Base-by-base conservation (phyloP, 2,797 vertebrate genomes). In the Parotocinclus haroldoi region DNA sequence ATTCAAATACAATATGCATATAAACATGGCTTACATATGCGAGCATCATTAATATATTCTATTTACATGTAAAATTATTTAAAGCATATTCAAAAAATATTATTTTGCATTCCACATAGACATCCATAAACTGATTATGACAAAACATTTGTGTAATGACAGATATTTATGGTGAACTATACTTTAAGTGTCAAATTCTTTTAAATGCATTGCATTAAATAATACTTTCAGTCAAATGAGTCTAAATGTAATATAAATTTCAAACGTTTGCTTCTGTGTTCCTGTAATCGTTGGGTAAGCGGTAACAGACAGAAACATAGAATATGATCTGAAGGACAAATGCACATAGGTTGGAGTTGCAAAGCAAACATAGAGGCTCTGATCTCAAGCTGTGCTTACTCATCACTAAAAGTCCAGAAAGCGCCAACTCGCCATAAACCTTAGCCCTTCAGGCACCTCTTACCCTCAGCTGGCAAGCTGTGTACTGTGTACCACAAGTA, bases 21-120 rank as follows among this genome's bases (percentile, higher is more conserved):
- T 71, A 76, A 86, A 82, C 75, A 85, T 87, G 78, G 77, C 80
- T 79, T 79, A 83, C 70, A 79, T 81, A 79, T 75, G 79, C 79
- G 75, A 81, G 79, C 81, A 27, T 27, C 79, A 80, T 82, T 84
- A 83, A 69, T 80, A 83, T 79, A 81, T 73, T 74, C 68, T 81
- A 85, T 76, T 73, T 79, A 88, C 83, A 83, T 80, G 83, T 84
- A 81, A 68, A 80, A 55, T 77, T 75, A 80, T 76, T 83, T 68
- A 81, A 73, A 65, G 76, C 58, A 49, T 69, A 74, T 69, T 70
- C 73, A 71, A 77, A 79, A 86, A 88, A 87, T 85, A 80, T 87
- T 59, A 36, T 66, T 81, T 82, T 84, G 76, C 82, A 87, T 88
- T 86, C 80, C 82, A 81, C 73, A 69, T 77, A 80, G 72, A 84